phyloP scores from a whole-genome alignment of 2,797 vertebrate genomes.

The Alcedo quadribrachys region DNA sequence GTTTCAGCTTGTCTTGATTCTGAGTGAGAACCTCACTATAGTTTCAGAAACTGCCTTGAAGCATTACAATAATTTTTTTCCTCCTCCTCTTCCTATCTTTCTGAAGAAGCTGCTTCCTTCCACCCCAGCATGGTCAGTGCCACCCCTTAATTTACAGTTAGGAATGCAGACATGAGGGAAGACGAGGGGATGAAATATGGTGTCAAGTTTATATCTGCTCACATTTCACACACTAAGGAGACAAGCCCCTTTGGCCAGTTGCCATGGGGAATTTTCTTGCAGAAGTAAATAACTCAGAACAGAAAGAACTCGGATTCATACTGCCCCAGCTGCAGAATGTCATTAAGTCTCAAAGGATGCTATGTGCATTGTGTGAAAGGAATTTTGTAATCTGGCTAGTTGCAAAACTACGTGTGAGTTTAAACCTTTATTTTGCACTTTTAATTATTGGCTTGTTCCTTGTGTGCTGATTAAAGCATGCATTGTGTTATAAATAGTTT shows the following conservation, averaged over 20 bases:
- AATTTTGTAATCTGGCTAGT: slow-evolving; percentile 71
- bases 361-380: slow-evolving; percentile 72
- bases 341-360: slow-evolving; percentile 76
- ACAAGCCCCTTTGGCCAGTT: slow-evolving; percentile 64
- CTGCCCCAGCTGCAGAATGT: slow-evolving; percentile 74
- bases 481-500: slow-evolving; percentile 11
- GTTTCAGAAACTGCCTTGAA: slow-evolving; percentile 68
- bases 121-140: slow-evolving; percentile 41
- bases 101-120: slow-evolving; percentile 59
- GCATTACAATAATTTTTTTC: slow-evolving; percentile 49
- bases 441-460: slow-evolving; percentile 34
- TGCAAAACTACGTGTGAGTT: slow-evolving; percentile 67
- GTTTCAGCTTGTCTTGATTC: slow-evolving; percentile 48
- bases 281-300: slow-evolving; percentile 70
- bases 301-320: slow-evolving; percentile 67
- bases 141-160: slow-evolving; percentile 74
- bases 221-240: slow-evolving; percentile 71
- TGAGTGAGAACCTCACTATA: not conserved
- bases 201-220: slow-evolving; percentile 59
- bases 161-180: slow-evolving; percentile 69
- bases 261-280: slow-evolving; percentile 72
- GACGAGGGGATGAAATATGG: slow-evolving; percentile 59
- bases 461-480: slow-evolving; percentile 9
- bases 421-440: slow-evolving; percentile 59
- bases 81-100: slow-evolving; percentile 41